Evolutionary conservation across 2,888 invertebrate species (phyloP).

Genomic region (Strigamia crassipes): DNA sequence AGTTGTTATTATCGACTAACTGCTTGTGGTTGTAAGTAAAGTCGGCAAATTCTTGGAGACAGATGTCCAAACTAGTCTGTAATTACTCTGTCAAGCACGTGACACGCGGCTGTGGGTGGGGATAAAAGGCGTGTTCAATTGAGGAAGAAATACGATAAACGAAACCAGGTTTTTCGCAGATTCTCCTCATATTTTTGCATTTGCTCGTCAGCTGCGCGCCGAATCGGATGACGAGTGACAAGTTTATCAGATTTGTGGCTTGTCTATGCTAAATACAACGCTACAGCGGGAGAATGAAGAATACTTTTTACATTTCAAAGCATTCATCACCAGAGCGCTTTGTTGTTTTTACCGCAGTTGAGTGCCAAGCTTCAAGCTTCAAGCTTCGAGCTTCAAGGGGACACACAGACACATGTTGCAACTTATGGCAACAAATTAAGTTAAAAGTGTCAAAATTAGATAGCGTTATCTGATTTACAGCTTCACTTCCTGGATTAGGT

Average conservation of each 20-base stretch:
- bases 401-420: no score
- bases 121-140: constrained; percentile 27
- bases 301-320: no score
- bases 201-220: not conserved
- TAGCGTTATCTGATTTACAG: no score
- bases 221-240: constrained; percentile 21
- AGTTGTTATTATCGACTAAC: not conserved
- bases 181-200: constrained; percentile 32
- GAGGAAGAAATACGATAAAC: constrained; percentile 24
- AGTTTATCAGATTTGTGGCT: constrained; percentile 25
- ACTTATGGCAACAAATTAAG: no score
- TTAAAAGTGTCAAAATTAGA: no score
- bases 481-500: no score
- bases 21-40: constrained; percentile 24
- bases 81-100: constrained; percentile 22
- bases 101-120: not conserved
- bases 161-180: constrained; percentile 12
- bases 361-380: no score
- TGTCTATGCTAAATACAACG: not conserved
- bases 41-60: constrained; percentile 31
- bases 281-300: not conserved
- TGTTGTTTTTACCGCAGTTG: no score
- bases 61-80: constrained; percentile 31
- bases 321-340: no score
- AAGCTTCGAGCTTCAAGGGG: no score